Percentiles rank a stretch among this genome's conserved stretches.
Evolutionary conservation across 1,140 invertebrate species (phyloP).

Genomic region (Orussus abietinus): DNA sequence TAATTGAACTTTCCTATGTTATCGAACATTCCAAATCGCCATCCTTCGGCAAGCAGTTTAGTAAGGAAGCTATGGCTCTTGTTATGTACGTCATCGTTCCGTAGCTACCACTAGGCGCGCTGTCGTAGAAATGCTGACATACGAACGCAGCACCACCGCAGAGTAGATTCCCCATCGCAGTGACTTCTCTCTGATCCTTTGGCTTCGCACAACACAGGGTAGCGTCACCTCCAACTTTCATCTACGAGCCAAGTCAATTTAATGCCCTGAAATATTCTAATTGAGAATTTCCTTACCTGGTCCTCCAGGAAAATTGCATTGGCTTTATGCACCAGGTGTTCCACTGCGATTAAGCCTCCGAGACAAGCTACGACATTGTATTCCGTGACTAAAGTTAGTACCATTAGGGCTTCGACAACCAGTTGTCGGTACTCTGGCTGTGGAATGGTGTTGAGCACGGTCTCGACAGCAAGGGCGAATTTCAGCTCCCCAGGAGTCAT

Average conservation of each 20-base stretch:
- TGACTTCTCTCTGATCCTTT: slow-evolving; percentile 60
- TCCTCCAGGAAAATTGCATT: slow-evolving; percentile 95
- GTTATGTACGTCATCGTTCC: slow-evolving; percentile 98
- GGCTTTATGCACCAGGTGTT: slow-evolving; percentile 89
- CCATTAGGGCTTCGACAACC: slow-evolving; percentile 96
- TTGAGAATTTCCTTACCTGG: slow-evolving; percentile 73
- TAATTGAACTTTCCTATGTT: too few species aligned
- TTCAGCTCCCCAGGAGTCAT: slow-evolving; percentile 99
- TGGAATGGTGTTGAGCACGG: slow-evolving; percentile 94
- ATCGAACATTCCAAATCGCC: slow-evolving; percentile 78
- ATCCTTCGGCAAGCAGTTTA: slow-evolving; percentile 73
- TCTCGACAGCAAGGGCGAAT: slow-evolving; percentile 96
- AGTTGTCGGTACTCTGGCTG: slow-evolving; percentile 98
- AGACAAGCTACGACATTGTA: slow-evolving; percentile 74
- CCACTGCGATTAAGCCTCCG: slow-evolving; percentile 85
- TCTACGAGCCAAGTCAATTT: too few species aligned
- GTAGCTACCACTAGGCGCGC: slow-evolving; percentile 92
- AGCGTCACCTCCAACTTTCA: slow-evolving; percentile 81
- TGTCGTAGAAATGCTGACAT: slow-evolving; percentile 97
- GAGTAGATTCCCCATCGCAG: slow-evolving; percentile 62
- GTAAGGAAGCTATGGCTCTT: slow-evolving; percentile 71
- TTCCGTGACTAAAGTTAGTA: slow-evolving; percentile 86
- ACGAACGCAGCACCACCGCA: slow-evolving; percentile 92
- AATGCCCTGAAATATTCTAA: too few species aligned
- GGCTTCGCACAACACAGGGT: slow-evolving; percentile 85